These are phyloP conservation scores for Lophius americanus DNA, from an alignment of 2,797 vertebrate genomes.

Conservation along the genomic window DNA sequence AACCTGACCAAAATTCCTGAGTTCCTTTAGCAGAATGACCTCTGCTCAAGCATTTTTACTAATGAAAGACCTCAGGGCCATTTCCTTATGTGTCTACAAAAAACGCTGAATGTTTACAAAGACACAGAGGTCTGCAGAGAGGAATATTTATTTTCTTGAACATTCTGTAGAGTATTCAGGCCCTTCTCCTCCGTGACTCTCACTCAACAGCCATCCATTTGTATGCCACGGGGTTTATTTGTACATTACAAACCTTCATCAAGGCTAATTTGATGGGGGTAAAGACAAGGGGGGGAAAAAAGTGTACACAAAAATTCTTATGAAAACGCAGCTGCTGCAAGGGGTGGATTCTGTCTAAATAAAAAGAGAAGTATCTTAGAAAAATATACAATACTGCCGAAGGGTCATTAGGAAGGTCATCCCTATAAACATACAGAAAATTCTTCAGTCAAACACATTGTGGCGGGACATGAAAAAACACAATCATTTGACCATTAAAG, in stretches of 20 bases:
- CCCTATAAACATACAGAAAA: conserved; percentile 77
- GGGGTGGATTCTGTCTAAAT: conserved; percentile 79
- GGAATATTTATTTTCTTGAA: conserved; percentile 83
- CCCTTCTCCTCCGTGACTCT: conserved; percentile 74
- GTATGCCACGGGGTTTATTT: conserved; percentile 85
- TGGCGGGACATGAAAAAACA: conserved; percentile 50
- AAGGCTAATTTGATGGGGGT: conserved; percentile 84
- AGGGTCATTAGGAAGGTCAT: conserved; percentile 75
- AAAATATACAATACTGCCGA: conserved; percentile 81
- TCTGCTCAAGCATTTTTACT: conserved; percentile 61
- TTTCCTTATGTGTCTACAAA: conserved; percentile 72
- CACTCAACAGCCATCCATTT: conserved; percentile 85
- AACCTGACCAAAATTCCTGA: conserved; percentile 30
- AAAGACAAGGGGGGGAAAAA: conserved; percentile 58
- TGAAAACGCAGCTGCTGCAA: conserved; percentile 84
- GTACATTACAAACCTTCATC: conserved; percentile 85
- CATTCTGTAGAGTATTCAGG: conserved; percentile 76
- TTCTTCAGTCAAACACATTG: conserved; percentile 62
- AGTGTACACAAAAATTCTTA: conserved; percentile 72
- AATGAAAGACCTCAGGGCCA: conserved; percentile 69
- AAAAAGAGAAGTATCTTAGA: conserved; percentile 81
- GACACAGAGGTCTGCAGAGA: conserved; percentile 75
- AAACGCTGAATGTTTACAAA: conserved; percentile 78
- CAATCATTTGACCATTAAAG: conserved; percentile 44
- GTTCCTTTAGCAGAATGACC: conserved; percentile 20